A percentile compares a stretch with the other conserved stretches of the same genome.
phyloP scores from a whole-genome alignment of 1,140 invertebrate genomes.

The Drosophila asahinai region DNA sequence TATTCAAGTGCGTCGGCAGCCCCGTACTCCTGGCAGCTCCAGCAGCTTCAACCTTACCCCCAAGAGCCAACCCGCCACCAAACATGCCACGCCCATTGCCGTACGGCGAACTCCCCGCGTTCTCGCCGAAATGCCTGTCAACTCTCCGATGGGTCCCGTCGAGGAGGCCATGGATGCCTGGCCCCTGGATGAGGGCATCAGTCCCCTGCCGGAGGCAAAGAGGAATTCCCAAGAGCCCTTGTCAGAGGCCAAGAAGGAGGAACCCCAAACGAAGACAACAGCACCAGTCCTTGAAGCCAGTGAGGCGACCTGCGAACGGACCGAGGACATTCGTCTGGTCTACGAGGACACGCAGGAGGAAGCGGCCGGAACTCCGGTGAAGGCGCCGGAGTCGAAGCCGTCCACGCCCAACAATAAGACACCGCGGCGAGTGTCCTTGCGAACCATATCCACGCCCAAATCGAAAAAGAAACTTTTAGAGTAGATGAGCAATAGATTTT shows the following conservation, averaged over 20 bases:
- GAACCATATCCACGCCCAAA: constrained; percentile 91
- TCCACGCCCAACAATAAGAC: constrained; percentile 85
- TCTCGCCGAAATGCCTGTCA: constrained; percentile 48
- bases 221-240: constrained; percentile 9
- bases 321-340: constrained; percentile 89
- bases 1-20: constrained; percentile 70
- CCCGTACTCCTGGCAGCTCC: constrained; percentile 69
- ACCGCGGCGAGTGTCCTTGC: constrained; percentile 89
- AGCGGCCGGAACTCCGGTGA: constrained; percentile 33
- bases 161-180: constrained; percentile 49
- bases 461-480: constrained; percentile 87
- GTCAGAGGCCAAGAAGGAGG: constrained; percentile 64
- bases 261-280: constrained; percentile 37
- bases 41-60: constrained; percentile 48
- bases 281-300: constrained; percentile 76
- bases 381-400: constrained; percentile 49
- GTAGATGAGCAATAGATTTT: constrained; percentile 44
- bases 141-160: constrained; percentile 83
- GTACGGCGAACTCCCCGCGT: constrained; percentile 74
- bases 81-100: constrained; percentile 76
- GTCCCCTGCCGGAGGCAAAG: constrained; percentile 9
- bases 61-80: constrained; percentile 46
- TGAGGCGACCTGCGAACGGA: constrained; percentile 82
- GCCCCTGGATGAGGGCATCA: constrained; percentile 83
- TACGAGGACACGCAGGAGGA: constrained; percentile 86